Base-by-base conservation (phyloP, 2,888 invertebrate species). In the Rhopalosiphum nymphaeae region DNA sequence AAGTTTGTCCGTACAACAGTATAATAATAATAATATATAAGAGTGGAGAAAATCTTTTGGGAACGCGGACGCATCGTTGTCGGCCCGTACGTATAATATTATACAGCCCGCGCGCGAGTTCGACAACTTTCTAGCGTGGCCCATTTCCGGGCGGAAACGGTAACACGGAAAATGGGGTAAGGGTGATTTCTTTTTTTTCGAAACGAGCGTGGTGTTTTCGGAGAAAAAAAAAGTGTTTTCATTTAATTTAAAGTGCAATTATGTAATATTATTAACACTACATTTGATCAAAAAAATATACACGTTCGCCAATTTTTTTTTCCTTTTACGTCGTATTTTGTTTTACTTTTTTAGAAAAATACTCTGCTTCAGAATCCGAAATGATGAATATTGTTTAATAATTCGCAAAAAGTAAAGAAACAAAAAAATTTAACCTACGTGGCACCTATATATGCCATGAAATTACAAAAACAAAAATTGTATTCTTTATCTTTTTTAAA, bases 1-100 rank as follows among this genome's bases (percentile, higher is more conserved):
- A 91, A 92, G 92, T 92, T 92, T 92, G n/a, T 44, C 25, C 57
- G 61, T 87, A 86, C 46, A 86, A 87, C 44, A 16, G 21, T 3
- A n/a, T 78, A 36, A 46, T 7, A 46, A 46, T 46, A 46, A 46
- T 46, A 46, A 46, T 46, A 46, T 46, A 46, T 46, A 46, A 46
- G 44, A 46, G 2, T 2, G 44, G 44, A 46, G 44, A 92, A 86
- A 87, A 57, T 86, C 86, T 46, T 78, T 78, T 36, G 21, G 36
- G 78, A n/a, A 21, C 16, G 78, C 16, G 36, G 36, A 36, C 78
- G 78, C 21, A n/a, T 13, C 36, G 21, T 78, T 36, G 78, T 21
- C 78, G 78, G 36, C 42, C 21, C 11, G 78, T 49, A 49, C 67
- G n/a, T 78, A 78, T 78, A 36, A 78, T 78, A 78, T 78, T 78